phyloP scores from a whole-genome alignment of 2,113 vertebrate species.

The Antennarius striatus region DNA sequence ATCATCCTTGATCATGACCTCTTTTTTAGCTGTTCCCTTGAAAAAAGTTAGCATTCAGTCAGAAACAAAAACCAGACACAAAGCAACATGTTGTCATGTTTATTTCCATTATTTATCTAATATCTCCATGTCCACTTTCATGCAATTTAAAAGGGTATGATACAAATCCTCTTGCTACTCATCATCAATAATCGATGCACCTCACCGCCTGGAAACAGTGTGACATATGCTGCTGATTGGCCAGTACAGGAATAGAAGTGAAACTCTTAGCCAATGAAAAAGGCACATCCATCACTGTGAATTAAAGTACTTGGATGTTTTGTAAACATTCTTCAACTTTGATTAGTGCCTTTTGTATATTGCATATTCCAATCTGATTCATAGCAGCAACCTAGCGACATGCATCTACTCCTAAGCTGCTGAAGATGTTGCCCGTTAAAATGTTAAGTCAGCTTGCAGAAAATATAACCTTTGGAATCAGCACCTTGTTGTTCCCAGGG shows the following conservation, averaged over 20 bases:
- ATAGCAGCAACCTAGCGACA: slow-evolving; percentile 3
- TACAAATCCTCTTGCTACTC: slow-evolving; percentile 37
- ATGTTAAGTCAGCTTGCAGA: slow-evolving; percentile 23
- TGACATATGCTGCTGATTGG: slow-evolving; percentile 61
- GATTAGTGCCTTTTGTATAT: neutral
- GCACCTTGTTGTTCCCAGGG: slow-evolving; percentile 31
- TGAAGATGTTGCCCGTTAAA: neutral
- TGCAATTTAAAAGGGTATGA: slow-evolving; percentile 37
- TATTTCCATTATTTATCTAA: neutral
- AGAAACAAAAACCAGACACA: slow-evolving; percentile 14
- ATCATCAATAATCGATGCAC: slow-evolving; percentile 70
- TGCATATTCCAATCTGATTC: neutral
- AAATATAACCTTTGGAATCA: slow-evolving; percentile 55
- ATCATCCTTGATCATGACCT: neutral
- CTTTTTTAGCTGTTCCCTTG: neutral
- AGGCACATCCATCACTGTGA: slow-evolving; percentile 12
- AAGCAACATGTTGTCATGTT: neutral
- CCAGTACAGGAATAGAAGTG: slow-evolving; percentile 1
- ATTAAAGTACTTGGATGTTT: slow-evolving; percentile 6
- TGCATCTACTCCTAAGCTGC: neutral
- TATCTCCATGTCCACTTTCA: slow-evolving; percentile 13
- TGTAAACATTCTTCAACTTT: slow-evolving; percentile 1
- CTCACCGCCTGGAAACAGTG: slow-evolving; percentile 68
- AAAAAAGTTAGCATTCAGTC: neutral
- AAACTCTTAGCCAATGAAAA: slow-evolving; percentile 58